phyloP scores from a whole-genome alignment of 1,140 invertebrate genomes.

The Manduca sexta region DNA sequence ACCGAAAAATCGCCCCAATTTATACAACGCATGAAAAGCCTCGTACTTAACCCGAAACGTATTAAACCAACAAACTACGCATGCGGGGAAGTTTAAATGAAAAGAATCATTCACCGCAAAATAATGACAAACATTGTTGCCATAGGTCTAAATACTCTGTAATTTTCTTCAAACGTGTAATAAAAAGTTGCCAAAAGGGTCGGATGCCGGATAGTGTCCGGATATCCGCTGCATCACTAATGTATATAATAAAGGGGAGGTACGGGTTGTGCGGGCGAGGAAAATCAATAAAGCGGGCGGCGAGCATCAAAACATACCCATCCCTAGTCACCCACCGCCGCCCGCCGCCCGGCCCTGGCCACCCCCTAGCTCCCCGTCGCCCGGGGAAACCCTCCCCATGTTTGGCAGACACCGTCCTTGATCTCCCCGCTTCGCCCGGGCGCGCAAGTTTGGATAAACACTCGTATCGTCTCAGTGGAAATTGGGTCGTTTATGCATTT shows the following conservation, averaged over 20 bases:
- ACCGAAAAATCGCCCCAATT: too few species aligned
- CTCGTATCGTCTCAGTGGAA: constrained; percentile 54
- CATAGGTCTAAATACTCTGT: too few species aligned
- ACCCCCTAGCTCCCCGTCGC: constrained; percentile 33
- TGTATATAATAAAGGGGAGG: constrained; percentile 62
- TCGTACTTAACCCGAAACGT: too few species aligned
- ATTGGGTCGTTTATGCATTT: constrained; percentile 66
- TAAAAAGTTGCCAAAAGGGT: not conserved
- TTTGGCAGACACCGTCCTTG: constrained; percentile 72
- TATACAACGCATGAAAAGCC: too few species aligned
- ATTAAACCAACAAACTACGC: too few species aligned
- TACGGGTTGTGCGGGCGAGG: constrained; percentile 37
- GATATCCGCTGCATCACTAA: constrained; percentile 14
- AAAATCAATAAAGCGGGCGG: constrained; percentile 69
- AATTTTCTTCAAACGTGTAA: too few species aligned
- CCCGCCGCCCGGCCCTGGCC: constrained; percentile 10
- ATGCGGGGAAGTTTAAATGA: too few species aligned
- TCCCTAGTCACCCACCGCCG: constrained; percentile 23
- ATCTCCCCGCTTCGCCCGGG: constrained; percentile 59
- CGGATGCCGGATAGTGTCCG: constrained; percentile 2
- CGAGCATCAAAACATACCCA: constrained; percentile 65
- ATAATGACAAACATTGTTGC: too few species aligned
- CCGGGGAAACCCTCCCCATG: constrained; percentile 67
- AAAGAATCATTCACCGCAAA: too few species aligned
- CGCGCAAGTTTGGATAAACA: constrained; percentile 65